These are phyloP conservation scores for Apodemia mormo DNA, from an alignment of 2,888 invertebrate genomes.

Conservation along the genomic window DNA sequence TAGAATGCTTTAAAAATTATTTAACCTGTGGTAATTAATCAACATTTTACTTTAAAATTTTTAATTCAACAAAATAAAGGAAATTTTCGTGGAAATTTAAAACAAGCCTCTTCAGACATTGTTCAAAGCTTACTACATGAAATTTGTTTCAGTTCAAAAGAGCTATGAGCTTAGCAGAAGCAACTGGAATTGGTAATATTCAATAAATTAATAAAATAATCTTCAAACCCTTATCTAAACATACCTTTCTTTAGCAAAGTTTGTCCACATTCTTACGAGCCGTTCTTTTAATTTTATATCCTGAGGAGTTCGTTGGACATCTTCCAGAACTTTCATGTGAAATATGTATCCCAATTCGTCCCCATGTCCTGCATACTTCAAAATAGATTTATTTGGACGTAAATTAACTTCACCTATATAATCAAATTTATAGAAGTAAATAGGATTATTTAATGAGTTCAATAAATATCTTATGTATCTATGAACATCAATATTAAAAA, in stretches of 20 bases:
- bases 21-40: no score
- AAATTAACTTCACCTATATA: slow-evolving; percentile 65
- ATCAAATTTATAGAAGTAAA: slow-evolving; percentile 69
- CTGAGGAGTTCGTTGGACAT: slow-evolving; percentile 54
- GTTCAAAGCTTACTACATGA: no score
- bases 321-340: slow-evolving; percentile 56
- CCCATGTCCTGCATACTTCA: slow-evolving; percentile 57
- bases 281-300: slow-evolving; percentile 68
- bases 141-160: no score
- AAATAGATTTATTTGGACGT: slow-evolving; percentile 41
- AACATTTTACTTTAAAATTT: no score
- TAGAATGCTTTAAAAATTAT: no score
- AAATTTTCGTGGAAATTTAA: no score
- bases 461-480: slow-evolving; percentile 63
- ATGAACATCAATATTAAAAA: slow-evolving; percentile 56
- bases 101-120: no score
- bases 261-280: slow-evolving; percentile 70
- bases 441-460: slow-evolving; percentile 58
- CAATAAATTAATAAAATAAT: no score
- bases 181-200: no score
- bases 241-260: slow-evolving; percentile 75
- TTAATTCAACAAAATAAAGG: no score
- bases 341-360: slow-evolving; percentile 71
- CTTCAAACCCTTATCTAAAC: slow-evolving; percentile 34
- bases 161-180: no score